phyloP scores from a whole-genome alignment of 2,797 vertebrate species.

The Phoeniculus purpureus region DNA sequence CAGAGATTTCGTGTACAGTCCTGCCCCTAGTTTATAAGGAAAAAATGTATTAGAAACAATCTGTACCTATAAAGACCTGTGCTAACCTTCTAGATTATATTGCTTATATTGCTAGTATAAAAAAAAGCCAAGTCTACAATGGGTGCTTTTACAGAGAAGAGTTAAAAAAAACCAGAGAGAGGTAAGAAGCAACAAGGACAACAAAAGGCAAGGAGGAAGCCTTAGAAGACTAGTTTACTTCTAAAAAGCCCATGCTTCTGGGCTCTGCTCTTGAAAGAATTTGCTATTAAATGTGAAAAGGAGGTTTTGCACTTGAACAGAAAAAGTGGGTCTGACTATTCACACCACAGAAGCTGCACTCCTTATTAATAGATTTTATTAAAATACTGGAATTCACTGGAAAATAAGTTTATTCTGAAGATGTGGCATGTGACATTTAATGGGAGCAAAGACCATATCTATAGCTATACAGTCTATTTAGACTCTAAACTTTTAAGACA shows the following conservation, averaged over 20 bases:
- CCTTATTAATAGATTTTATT: not conserved
- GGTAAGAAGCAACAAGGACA: not conserved
- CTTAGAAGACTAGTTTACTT: conserved; percentile 6
- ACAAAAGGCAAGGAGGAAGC: conserved; percentile 31
- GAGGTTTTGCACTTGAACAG: not conserved
- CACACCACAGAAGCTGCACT: not conserved
- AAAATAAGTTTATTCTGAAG: not conserved
- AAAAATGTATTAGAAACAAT: conserved; percentile 45
- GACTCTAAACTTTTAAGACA: not conserved
- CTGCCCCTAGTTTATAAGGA: conserved; percentile 47
- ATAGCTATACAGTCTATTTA: not conserved
- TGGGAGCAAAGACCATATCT: not conserved
- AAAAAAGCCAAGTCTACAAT: conserved; percentile 13
- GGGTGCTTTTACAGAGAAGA: not conserved
- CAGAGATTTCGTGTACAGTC: conserved; percentile 50
- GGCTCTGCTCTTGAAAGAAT: conserved; percentile 6
- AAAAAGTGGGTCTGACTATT: not conserved
- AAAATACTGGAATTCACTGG: not conserved
- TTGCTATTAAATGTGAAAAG: conserved; percentile 27
- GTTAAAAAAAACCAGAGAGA: not conserved
- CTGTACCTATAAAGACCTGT: conserved; percentile 29
- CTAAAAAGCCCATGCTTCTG: not conserved
- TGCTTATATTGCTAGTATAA: not conserved
- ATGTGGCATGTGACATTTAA: not conserved
- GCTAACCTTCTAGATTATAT: conserved; percentile 11